A percentile compares a stretch with the other conserved stretches of the same genome.
phyloP scores from a whole-genome alignment of 2,888 invertebrate species.

The Zhuqinia jingwanae region DNA sequence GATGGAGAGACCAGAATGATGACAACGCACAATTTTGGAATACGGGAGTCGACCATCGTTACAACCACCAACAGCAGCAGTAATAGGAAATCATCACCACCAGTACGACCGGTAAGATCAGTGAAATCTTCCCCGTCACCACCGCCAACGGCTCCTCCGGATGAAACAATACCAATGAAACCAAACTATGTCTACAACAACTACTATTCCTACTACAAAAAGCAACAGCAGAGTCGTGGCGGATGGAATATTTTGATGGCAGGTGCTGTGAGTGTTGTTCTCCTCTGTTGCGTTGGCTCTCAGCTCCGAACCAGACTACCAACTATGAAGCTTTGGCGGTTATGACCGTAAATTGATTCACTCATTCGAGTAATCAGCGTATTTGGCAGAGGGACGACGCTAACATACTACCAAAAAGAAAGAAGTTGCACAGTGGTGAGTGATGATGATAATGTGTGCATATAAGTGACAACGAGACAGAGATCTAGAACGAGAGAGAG shows the following conservation, averaged over 20 bases:
- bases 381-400: too few species aligned
- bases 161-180: not conserved
- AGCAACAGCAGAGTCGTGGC: slow-evolving; percentile 29
- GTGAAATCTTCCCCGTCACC: not conserved
- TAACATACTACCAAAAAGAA: too few species aligned
- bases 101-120: not conserved
- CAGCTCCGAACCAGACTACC: slow-evolving; percentile 54
- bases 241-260: slow-evolving; percentile 62
- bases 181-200: not conserved
- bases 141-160: not conserved
- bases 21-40: slow-evolving; percentile 19
- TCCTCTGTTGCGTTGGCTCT: slow-evolving; percentile 48
- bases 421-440: too few species aligned
- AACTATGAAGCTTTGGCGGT: slow-evolving; percentile 52
- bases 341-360: slow-evolving; percentile 62
- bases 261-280: slow-evolving; percentile 61
- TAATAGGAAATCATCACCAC: slow-evolving; percentile 5
- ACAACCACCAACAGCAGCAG: not conserved
- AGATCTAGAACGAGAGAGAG: too few species aligned
- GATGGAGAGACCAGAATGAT: slow-evolving; percentile 51
- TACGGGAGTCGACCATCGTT: not conserved
- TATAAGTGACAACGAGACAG: too few species aligned
- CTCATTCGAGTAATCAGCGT: slow-evolving; percentile 36
- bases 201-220: slow-evolving; percentile 22
- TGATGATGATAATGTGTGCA: too few species aligned